These are phyloP conservation scores for Passerculus sandwichensis DNA, from an alignment of 2,797 vertebrate species.

Conservation along the genomic window DNA sequence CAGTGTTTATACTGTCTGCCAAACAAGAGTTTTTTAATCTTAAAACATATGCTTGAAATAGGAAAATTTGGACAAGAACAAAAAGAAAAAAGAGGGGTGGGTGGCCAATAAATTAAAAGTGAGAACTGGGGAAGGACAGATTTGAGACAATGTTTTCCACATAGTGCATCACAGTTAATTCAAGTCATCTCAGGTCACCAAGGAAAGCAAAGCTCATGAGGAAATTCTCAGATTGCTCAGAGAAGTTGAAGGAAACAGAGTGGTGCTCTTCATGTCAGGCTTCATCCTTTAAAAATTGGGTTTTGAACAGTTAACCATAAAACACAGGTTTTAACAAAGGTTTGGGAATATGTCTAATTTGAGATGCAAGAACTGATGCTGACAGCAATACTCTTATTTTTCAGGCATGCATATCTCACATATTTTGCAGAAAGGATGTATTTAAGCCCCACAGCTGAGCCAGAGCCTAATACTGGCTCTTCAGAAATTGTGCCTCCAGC, in stretches of 20 bases:
- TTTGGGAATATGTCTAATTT: neutral
- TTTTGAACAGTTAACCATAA: conserved; percentile 12
- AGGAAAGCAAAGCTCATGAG: neutral
- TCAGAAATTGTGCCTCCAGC: neutral
- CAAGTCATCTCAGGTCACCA: conserved; percentile 55
- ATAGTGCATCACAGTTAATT: conserved; percentile 30
- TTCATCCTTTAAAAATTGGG: neutral
- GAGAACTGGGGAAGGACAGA: conserved; percentile 3
- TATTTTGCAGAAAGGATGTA: neutral
- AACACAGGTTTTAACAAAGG: neutral
- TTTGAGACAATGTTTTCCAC: conserved; percentile 57
- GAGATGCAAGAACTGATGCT: neutral
- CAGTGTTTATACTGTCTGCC: conserved; percentile 33
- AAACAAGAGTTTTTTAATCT: conserved; percentile 65
- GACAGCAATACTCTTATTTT: neutral
- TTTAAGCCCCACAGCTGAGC: neutral
- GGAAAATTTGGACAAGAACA: conserved; percentile 51
- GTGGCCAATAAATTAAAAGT: conserved; percentile 57
- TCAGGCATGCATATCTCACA: neutral
- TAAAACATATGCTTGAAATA: conserved; percentile 67
- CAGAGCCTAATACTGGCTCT: neutral
- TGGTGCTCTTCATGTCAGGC: neutral
- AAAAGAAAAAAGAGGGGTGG: conserved; percentile 45
- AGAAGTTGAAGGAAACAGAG: neutral
- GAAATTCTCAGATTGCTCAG: neutral